Evolutionary conservation across 2,113 vertebrate genomes (phyloP).

Genomic region (Arizona elegans): DNA sequence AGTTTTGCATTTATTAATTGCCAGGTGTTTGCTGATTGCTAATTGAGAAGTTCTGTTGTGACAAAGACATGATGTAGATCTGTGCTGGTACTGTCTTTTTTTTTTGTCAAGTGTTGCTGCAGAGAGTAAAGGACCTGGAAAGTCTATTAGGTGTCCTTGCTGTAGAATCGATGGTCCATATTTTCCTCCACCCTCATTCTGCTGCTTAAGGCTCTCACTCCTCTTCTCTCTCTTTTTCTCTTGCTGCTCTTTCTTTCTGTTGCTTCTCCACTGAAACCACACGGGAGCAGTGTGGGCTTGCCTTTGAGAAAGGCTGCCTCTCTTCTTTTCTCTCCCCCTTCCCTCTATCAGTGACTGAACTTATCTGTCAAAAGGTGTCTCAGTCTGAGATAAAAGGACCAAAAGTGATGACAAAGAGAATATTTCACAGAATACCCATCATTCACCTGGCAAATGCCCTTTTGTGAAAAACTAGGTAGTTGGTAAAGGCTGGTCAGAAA

Average conservation of each 20-base stretch:
- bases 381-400: slow-evolving; percentile 60
- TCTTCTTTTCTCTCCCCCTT: slow-evolving; percentile 9
- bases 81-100: slow-evolving; percentile 6
- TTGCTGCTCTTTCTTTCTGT: neutral
- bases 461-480: slow-evolving; percentile 71
- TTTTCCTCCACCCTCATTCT: no score
- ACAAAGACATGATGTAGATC: neutral
- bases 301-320: slow-evolving; percentile 63
- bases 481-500: slow-evolving; percentile 55
- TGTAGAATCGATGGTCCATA: neutral
- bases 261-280: slow-evolving; percentile 71
- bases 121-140: neutral
- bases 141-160: neutral
- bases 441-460: slow-evolving; percentile 73
- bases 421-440: slow-evolving; percentile 75
- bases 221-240: neutral
- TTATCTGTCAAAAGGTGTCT: slow-evolving; percentile 64
- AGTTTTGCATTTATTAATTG: rapidly evolving
- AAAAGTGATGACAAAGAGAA: slow-evolving; percentile 73
- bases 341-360: slow-evolving; percentile 56
- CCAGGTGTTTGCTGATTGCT: neutral
- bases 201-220: neutral
- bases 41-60: neutral
- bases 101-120: neutral
- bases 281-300: slow-evolving; percentile 81